Percentiles rank a stretch among this genome's conserved stretches.
These are phyloP conservation scores for Odontothrips loti DNA, from an alignment of 2,888 invertebrate genomes.

Conservation along the genomic window DNA sequence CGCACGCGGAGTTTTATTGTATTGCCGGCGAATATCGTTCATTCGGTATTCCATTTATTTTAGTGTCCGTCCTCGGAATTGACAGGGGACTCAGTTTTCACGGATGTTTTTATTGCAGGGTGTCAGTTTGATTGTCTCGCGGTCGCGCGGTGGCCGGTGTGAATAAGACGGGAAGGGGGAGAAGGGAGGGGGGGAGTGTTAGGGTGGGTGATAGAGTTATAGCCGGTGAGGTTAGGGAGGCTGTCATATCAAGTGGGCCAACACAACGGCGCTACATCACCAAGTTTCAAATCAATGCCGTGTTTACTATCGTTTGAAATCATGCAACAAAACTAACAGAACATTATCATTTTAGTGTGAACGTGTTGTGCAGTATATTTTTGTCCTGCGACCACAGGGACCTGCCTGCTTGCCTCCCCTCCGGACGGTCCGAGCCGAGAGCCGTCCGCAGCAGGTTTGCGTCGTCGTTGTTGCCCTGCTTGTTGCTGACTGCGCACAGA, in stretches of 20 bases:
- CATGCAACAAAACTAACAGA: too few relatives aligned
- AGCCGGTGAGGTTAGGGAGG: too few relatives aligned
- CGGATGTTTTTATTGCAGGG: background rate
- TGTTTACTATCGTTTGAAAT: too few relatives aligned
- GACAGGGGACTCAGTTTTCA: conserved; percentile 1
- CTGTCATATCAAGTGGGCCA: too few relatives aligned
- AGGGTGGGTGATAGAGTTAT: too few relatives aligned
- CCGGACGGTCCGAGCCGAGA: background rate
- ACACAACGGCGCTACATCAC: too few relatives aligned
- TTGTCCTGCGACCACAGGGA: too few relatives aligned
- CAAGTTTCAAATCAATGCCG: too few relatives aligned
- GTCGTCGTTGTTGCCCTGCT: background rate
- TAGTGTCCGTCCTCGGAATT: background rate
- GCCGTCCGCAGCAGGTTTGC: background rate
- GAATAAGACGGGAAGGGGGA: too few relatives aligned
- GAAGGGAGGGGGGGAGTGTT: too few relatives aligned
- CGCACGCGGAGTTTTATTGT: conserved; percentile 8
- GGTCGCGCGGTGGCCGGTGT: background rate
- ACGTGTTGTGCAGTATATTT: too few relatives aligned
- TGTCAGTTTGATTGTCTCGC: background rate
- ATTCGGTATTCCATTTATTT: conserved; percentile 23
- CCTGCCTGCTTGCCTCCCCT: background rate
- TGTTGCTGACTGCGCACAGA: background rate
- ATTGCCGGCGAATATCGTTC: conserved; percentile 13
- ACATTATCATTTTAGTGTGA: too few relatives aligned